Conservation (phyloP, 2,797 vertebrate genomes). For the Eidolon dupreanum region DNA sequence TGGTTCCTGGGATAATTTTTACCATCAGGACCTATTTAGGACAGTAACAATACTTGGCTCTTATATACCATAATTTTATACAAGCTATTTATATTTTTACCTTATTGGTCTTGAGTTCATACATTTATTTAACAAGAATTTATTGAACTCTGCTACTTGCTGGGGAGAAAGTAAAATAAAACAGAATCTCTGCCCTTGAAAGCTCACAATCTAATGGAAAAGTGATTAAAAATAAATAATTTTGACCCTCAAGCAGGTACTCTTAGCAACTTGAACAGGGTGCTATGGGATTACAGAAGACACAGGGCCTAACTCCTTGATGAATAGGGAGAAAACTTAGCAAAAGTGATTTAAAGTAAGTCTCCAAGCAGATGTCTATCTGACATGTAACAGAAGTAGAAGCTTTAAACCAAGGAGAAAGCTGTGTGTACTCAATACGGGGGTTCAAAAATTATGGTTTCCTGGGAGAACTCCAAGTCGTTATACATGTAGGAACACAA, state of each 20-base stretch:
- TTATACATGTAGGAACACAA: background rate
- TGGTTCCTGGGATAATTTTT: background rate
- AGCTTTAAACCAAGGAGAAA: background rate
- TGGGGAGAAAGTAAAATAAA: background rate
- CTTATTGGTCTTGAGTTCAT: background rate
- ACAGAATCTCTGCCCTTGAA: background rate
- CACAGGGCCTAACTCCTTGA: background rate
- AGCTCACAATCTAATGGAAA: background rate
- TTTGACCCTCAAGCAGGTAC: background rate
- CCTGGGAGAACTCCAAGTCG: background rate
- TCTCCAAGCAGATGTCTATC: background rate
- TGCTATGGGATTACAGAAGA: background rate
- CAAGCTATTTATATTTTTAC: background rate
- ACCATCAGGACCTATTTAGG: background rate
- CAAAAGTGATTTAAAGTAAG: background rate
- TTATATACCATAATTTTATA: background rate
- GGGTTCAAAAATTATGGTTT: background rate
- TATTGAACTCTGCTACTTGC: background rate
- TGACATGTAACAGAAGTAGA: background rate
- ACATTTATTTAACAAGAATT: conserved; percentile 13
- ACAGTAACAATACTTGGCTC: background rate
- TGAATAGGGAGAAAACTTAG: background rate
- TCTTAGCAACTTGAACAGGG: background rate
- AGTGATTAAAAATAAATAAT: background rate
- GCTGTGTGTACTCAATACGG: background rate